These are phyloP conservation scores for Baccha elongata DNA, from an alignment of 2,888 invertebrate genomes.

Conservation along the genomic window DNA sequence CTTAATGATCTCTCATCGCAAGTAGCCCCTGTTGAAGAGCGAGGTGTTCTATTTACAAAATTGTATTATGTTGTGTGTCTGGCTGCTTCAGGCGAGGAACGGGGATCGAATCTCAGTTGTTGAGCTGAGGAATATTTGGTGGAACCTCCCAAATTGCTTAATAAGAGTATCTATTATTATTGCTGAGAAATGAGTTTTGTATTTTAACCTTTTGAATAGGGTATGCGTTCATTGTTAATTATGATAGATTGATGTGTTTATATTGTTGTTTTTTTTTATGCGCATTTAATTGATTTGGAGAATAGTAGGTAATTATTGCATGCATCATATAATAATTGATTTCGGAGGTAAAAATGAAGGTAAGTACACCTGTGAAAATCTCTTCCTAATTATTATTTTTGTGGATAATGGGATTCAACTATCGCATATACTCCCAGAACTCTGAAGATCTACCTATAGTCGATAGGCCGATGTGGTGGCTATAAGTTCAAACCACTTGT, in stretches of 20 bases:
- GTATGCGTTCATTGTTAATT: slow-evolving; percentile 67
- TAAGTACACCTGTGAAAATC: neutral
- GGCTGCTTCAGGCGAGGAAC: slow-evolving; percentile 1
- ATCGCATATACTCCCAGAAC: no score
- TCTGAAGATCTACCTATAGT: no score
- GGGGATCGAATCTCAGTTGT: slow-evolving; percentile 23
- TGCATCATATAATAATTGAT: slow-evolving; percentile 3
- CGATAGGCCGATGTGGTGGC: no score
- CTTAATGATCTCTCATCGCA: slow-evolving; percentile 64
- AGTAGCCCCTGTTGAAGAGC: slow-evolving; percentile 56
- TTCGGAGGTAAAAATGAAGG: neutral
- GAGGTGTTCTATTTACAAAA: slow-evolving; percentile 66
- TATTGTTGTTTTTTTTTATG: slow-evolving; percentile 23
- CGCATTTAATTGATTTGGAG: neutral
- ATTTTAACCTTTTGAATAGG: slow-evolving; percentile 65
- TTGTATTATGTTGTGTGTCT: slow-evolving; percentile 53
- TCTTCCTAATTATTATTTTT: no score
- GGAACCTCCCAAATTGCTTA: slow-evolving; percentile 67
- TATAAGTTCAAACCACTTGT: no score
- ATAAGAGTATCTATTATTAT: slow-evolving; percentile 69
- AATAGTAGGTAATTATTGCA: slow-evolving; percentile 5
- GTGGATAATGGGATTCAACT: no score
- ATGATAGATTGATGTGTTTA: slow-evolving; percentile 65
- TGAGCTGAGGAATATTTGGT: slow-evolving; percentile 44
- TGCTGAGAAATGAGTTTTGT: slow-evolving; percentile 53